phyloP scores from a whole-genome alignment of 1,140 invertebrate genomes.

The Drosophila carrolli region DNA sequence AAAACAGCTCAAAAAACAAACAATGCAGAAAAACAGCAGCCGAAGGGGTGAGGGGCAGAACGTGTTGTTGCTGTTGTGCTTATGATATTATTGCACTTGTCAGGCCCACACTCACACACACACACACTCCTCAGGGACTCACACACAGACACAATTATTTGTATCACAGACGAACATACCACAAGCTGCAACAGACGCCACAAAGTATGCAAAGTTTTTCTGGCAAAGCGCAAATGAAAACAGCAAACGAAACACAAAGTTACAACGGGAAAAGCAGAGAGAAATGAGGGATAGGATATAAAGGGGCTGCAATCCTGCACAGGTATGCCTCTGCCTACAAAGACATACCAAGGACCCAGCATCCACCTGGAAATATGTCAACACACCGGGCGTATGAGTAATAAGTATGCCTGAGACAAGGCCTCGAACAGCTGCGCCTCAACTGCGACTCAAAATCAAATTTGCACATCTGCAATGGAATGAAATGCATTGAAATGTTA shows the following conservation, averaged over 20 bases:
- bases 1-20: conserved; percentile 30
- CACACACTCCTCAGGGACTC: conserved; percentile 7
- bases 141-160: conserved; percentile 4
- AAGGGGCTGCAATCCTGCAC: conserved; percentile 14
- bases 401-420: conserved; percentile 50
- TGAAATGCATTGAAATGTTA: conserved; percentile 79
- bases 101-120: conserved; percentile 32
- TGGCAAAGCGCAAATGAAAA: conserved; percentile 77
- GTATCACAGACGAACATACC: conserved; percentile 27
- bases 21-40: conserved; percentile 44
- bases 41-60: conserved; percentile 8
- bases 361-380: conserved; percentile 71
- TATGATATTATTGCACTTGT: conserved; percentile 82
- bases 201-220: conserved; percentile 82
- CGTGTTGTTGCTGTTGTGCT: conserved; percentile 59
- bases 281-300: neutral
- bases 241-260: conserved; percentile 53
- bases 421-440: conserved; percentile 25
- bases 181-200: conserved; percentile 45
- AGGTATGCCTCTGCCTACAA: conserved; percentile 56
- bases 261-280: conserved; percentile 1
- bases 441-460: conserved; percentile 68
- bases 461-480: conserved; percentile 68
- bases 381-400: conserved; percentile 68
- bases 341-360: conserved; percentile 56